A percentile compares a stretch with the other conserved stretches of the same genome.
phyloP scores from a whole-genome alignment of 2,113 vertebrate species.

The Corapipo altera region DNA sequence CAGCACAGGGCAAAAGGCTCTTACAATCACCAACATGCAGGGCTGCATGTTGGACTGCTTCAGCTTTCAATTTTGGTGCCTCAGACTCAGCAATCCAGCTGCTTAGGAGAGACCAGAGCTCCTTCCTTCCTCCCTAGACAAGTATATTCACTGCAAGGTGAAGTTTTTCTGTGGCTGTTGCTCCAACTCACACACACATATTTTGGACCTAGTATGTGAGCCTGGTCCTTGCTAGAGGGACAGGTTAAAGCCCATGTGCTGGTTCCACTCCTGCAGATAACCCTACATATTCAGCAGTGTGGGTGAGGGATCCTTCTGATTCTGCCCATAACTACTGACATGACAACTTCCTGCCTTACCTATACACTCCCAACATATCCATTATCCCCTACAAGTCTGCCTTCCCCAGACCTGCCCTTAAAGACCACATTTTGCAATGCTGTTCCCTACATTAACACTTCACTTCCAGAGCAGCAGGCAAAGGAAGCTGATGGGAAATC shows the following conservation, averaged over 20 bases:
- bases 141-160: not conserved
- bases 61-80: not conserved
- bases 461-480: not conserved
- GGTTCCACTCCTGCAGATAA: not conserved
- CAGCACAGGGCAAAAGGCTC: not conserved
- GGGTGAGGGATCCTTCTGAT: not conserved
- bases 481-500: not conserved
- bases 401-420: not conserved
- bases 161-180: not conserved
- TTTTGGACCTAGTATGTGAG: not conserved
- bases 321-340: not conserved
- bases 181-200: not conserved
- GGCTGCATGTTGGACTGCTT: not conserved
- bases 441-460: not conserved
- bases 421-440: not conserved
- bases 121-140: not conserved
- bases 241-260: not conserved
- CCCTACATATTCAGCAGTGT: not conserved
- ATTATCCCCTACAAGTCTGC: not conserved
- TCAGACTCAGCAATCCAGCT: not conserved
- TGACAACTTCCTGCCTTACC: not conserved
- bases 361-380: accelerated
- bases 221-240: not conserved
- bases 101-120: not conserved
- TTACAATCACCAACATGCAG: not conserved